A percentile compares a stretch with the other conserved stretches of the same genome.
These are phyloP conservation scores for Megastigmus dorsalis DNA, from an alignment of 2,888 invertebrate species.

Conservation along the genomic window DNA sequence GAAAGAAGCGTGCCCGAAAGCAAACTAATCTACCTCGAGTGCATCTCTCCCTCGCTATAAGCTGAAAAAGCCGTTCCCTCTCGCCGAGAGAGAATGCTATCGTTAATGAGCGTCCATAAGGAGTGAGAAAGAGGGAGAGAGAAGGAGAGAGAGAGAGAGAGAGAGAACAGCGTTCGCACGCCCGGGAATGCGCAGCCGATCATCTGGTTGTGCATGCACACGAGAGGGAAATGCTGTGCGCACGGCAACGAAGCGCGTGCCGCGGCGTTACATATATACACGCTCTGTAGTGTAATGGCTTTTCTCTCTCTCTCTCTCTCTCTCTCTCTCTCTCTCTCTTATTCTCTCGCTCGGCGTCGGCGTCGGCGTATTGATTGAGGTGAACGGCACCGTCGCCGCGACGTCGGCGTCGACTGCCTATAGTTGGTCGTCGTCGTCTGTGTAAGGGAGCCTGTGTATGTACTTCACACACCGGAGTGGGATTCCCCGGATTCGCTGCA, in stretches of 20 bases:
- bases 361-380: slow-evolving; percentile 33
- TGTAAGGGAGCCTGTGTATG: not conserved
- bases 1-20: not conserved
- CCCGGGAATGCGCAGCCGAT: slow-evolving; percentile 25
- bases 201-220: not conserved
- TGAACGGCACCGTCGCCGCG: slow-evolving; percentile 33
- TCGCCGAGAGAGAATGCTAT: no score
- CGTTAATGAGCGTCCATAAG: slow-evolving; percentile 6
- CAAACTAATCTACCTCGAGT: not conserved
- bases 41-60: not conserved
- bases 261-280: no score
- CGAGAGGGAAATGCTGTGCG: no score
- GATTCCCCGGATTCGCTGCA: not conserved
- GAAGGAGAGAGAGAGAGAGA: not conserved
- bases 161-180: slow-evolving; percentile 18
- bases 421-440: not conserved
- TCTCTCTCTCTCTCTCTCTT: not conserved
- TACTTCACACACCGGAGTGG: not conserved
- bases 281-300: no score
- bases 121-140: not conserved
- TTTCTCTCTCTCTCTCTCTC: not conserved
- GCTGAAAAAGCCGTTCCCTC: not conserved
- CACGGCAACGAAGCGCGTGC: no score
- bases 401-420: not conserved
- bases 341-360: not conserved